Base-by-base conservation (phyloP, 2,888 invertebrate genomes). In the Ophion obscuratus region DNA sequence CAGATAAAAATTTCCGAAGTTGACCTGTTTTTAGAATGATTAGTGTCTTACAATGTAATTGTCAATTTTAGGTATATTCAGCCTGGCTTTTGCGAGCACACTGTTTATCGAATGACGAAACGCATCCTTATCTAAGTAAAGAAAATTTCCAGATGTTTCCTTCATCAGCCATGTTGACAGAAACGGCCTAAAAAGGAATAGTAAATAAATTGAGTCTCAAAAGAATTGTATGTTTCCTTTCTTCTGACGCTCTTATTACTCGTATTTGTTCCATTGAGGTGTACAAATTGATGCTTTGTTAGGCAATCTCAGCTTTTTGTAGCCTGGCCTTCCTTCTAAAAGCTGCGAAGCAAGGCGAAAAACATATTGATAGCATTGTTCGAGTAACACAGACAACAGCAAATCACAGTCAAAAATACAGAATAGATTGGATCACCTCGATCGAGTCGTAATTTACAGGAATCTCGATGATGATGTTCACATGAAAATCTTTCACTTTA, bases 91-190 rank as follows among this genome's bases (percentile, higher is more conserved):
- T 0, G 40, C 62, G 9, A 85, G 71, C 14, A 95, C 91, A 4
- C 94, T 89, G 88, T 96, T 95, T 88, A 96, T 94, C 96, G 96
- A 96, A 0, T 92, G 90, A 0, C 95, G 93, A 88, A 96, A 95
- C 88, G 95, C 94, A 70, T 94, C 92, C 91, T 95, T 94, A 70
- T 95, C 87, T 81, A 95, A 92, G 89, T 94, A 24, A 24, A 24
- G 24, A 24, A 24, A 24, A 24, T 24, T 24, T 24, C 24, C 24
- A 24, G 24, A 24, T 24, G 24, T 24, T 24, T 24, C 24, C 24
- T 24, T 24, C 24, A 95, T 95, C 4, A 95, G 90, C 94, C 95
- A 95, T 1, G 93, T 94, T 0, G 94, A 89, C 0, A 95, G 93
- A 0, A 93, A 91, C 87, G 94, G 95, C 83, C 94, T 82, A 2